phyloP scores from a whole-genome alignment of 2,888 invertebrate genomes.

The Harpagoxenus sublaevis region DNA sequence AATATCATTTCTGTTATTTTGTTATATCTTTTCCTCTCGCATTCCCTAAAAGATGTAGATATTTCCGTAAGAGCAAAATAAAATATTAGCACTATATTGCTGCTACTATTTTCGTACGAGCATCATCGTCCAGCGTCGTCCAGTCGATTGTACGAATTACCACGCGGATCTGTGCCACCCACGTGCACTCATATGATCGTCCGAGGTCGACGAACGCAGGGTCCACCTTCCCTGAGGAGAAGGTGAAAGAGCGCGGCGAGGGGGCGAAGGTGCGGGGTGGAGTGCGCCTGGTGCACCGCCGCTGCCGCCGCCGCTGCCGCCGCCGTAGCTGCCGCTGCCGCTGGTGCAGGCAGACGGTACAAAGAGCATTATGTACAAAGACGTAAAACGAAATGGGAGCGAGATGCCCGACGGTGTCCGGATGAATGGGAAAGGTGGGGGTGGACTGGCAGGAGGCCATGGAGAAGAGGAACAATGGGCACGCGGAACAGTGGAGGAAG shows the following conservation, averaged over 20 bases:
- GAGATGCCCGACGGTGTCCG: conserved; percentile 80
- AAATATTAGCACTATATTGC: not conserved
- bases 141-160: conserved; percentile 45
- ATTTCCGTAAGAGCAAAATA: not conserved
- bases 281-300: conserved; percentile 50
- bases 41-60: not conserved
- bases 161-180: conserved; percentile 71
- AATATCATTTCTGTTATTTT: not conserved
- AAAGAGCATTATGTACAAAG: conserved; percentile 84
- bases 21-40: not conserved
- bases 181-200: conserved; percentile 75
- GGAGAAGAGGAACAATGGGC: conserved; percentile 58
- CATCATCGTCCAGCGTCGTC: not conserved
- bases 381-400: conserved; percentile 83
- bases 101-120: not conserved
- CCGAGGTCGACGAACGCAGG: conserved; percentile 79
- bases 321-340: conserved; percentile 54
- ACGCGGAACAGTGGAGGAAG: conserved; percentile 61
- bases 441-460: conserved; percentile 57
- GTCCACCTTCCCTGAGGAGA: conserved; percentile 61
- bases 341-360: conserved; percentile 75
- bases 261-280: conserved; percentile 50
- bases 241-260: conserved; percentile 53
- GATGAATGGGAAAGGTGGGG: conserved; percentile 67
- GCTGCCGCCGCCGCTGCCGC: conserved; percentile 32